Conservation (phyloP, 2,888 invertebrate genomes). For the Lasioglossum vierecki region DNA sequence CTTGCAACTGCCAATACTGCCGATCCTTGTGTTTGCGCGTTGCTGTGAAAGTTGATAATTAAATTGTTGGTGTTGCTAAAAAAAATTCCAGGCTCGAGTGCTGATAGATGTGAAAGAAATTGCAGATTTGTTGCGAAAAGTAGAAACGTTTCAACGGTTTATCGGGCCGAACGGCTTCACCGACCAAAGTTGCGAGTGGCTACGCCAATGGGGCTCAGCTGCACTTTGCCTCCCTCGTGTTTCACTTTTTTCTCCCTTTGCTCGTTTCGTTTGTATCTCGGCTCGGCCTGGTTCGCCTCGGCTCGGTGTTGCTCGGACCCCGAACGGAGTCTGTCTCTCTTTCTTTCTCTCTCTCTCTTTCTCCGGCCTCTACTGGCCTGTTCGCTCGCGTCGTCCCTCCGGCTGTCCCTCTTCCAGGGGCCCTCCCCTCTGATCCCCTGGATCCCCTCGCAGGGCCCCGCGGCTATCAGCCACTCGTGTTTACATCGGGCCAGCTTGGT, state of each 20-base stretch:
- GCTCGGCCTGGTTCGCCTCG: slow-evolving; percentile 70
- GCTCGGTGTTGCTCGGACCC: slow-evolving; percentile 71
- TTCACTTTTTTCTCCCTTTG: slow-evolving; percentile 74
- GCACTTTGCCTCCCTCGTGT: slow-evolving; percentile 80
- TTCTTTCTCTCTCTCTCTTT: slow-evolving; percentile 8
- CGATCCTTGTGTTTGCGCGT: background rate
- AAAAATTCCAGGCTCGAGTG: background rate
- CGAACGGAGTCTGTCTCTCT: slow-evolving; percentile 21
- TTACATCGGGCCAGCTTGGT: slow-evolving; percentile 77
- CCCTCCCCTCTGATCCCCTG: slow-evolving; percentile 41
- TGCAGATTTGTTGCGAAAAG: background rate
- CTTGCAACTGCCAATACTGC: slow-evolving; percentile 30
- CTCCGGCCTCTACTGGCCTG: background rate
- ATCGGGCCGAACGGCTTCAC: background rate
- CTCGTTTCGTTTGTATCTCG: slow-evolving; percentile 76
- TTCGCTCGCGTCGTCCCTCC: slow-evolving; percentile 37
- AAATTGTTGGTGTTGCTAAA: background rate
- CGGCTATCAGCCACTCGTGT: slow-evolving; percentile 82
- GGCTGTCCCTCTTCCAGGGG: slow-evolving; percentile 56
- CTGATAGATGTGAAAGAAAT: background rate
- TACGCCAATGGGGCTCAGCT: slow-evolving; percentile 78
- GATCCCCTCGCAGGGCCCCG: slow-evolving; percentile 68
- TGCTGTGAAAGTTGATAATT: background rate
- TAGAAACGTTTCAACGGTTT: background rate
- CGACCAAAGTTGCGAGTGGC: slow-evolving; percentile 47